Base-by-base conservation (phyloP, 2,888 invertebrate genomes). In the Drosophila mulleri region DNA sequence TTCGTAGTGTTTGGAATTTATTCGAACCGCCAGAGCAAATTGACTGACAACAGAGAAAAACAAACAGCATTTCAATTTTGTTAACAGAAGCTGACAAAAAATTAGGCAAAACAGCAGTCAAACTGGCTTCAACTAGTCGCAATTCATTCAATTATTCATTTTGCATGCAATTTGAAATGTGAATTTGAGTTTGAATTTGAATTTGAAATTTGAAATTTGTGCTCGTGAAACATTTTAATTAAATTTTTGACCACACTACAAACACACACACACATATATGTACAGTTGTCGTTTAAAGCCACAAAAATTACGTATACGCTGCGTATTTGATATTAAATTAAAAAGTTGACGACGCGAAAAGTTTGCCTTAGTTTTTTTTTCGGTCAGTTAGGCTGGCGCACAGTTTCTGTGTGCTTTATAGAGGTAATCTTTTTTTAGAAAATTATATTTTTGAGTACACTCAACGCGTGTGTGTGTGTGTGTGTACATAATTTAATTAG, bases 241-340 rank as follows among this genome's bases (percentile, higher is more conserved):
- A 83, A 87, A 82, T 87, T 83, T 87, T 65, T 70, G 66, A 75
- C 68, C 87, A 47, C 77, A 71, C 59, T 62, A 63, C 9, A 54
- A 67, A 56, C 56, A 26, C 56, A 58, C 44, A 50, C 14, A 53
- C 41, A 42, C 47, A 53, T 23, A 20, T 37, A 50, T 42, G n/a
- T n/a, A 41, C 63, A 75, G 61, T 62, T 75, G 67, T 60, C 70
- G 67, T 72, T 66, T 78, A 60, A 83, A 83, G 77, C 83, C 83
- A 45, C 86, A 84, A 70, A 88, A 88, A 88, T 85, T 80, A 83
- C 85, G 88, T 71, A 85, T 85, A 83, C 86, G 88, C 86, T 82
- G 61, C 70, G 80, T 64, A 62, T 72, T 63, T 65, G 67, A 73
- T 82, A 83, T 83, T 83, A 88, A 76, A 83, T 83, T 88, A 88